Evolutionary conservation across 2,888 invertebrate genomes (phyloP), one percentile per base, ranked within the genome.

Genomic region (Caenorhabditis wallacei): DNA sequence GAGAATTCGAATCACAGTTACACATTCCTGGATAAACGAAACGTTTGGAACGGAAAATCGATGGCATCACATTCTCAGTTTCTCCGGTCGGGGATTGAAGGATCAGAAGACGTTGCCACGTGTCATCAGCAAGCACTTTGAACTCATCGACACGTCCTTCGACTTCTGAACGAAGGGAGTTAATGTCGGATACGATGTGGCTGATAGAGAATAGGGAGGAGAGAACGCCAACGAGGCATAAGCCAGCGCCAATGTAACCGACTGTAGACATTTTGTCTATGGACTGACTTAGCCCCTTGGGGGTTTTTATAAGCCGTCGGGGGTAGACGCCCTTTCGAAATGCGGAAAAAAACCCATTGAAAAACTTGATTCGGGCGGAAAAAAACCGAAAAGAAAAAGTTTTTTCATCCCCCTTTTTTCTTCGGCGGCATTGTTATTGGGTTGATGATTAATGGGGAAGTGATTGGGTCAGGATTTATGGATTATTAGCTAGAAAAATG

Each of bases 101-200:
- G 30, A 82, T 76, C 46, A 88, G 70, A 24, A 88, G 82, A 59
- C 88, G 85, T 53, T 87, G 83, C 88, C 88, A 88, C n/a, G 88
- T 87, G 69, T 87, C 88, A 70, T 88, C 88, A 57, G 84, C 82
- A 1, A 82, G 20, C 11, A 87, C 80, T 68, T 88, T 82, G 80
- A 85, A 85, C 71, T 85, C 85, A 63, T 81, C 76, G 66, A 85
- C 81, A 18, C 83, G 79, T 51, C 75, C 80, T 54, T 81, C 72
- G 56, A 87, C 88, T 78, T 88, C 88, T 54, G 76, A 63, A n/a
- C 85, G 81, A 18, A 88, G 86, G 11, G 64, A 63, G 63, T 87
- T 84, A 74, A 88, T 87, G 68, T 88, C 88, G 48, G 71, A 78
- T 20, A 88, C 87, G 56, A 88, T 88, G 59, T 81, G 72, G 51